These are phyloP conservation scores for Tetramorium simillimum DNA, from an alignment of 1,140 invertebrate genomes.

Conservation along the genomic window DNA sequence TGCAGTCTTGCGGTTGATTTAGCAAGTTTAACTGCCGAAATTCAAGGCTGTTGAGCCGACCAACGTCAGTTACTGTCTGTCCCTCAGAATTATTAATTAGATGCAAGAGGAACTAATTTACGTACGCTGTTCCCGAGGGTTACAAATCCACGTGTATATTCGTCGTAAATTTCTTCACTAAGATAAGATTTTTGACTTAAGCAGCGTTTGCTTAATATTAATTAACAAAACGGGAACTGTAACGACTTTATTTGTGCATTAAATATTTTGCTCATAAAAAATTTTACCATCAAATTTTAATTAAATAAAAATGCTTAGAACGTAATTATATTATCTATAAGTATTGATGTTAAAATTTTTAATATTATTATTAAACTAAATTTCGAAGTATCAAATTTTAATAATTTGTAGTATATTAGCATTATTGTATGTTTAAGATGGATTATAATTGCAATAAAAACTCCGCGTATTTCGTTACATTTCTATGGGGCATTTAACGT, in stretches of 20 bases:
- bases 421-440: not conserved
- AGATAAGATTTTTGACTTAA: not conserved
- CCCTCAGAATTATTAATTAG: constrained; percentile 51
- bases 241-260: not conserved
- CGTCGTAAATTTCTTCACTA: not conserved
- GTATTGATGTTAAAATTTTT: not conserved
- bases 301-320: not conserved
- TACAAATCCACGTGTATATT: not conserved
- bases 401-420: not conserved
- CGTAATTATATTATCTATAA: not conserved
- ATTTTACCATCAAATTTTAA: not conserved
- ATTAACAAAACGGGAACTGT: not conserved
- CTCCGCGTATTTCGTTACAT: not conserved
- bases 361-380: not conserved
- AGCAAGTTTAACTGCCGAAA: constrained; percentile 48
- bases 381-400: not conserved
- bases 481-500: not conserved
- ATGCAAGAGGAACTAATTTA: constrained; percentile 57
- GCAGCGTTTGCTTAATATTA: not conserved
- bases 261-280: not conserved
- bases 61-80: constrained; percentile 23
- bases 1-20: constrained; percentile 21
- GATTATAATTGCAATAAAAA: not conserved
- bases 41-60: not conserved
- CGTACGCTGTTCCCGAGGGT: not conserved